These are phyloP conservation scores for Melitaea athalia DNA, from an alignment of 2,888 invertebrate genomes.

Conservation along the genomic window DNA sequence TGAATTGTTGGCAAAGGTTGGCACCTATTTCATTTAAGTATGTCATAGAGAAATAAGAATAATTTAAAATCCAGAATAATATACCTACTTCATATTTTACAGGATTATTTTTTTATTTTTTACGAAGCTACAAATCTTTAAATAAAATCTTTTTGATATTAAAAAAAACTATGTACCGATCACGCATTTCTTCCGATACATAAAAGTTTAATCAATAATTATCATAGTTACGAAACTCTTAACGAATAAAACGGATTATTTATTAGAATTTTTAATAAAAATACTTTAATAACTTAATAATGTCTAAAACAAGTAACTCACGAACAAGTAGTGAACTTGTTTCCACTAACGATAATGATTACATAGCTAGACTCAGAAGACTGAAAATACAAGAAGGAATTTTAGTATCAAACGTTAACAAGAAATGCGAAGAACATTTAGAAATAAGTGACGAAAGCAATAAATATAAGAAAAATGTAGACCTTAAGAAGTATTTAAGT, in stretches of 20 bases:
- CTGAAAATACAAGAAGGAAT: constrained; percentile 70
- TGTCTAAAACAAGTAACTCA: constrained; percentile 31
- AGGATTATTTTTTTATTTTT: too few relatives aligned
- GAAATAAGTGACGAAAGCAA: constrained; percentile 36
- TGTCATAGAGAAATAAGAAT: too few relatives aligned
- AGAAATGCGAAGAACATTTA: constrained; percentile 38
- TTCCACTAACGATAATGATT: constrained; percentile 28
- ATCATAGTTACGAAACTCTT: neutral
- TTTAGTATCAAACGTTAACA: constrained; percentile 50
- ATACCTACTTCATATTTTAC: too few relatives aligned
- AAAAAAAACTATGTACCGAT: too few relatives aligned
- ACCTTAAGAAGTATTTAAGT: constrained; percentile 47
- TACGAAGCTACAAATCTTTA: too few relatives aligned
- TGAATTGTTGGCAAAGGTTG: too few relatives aligned
- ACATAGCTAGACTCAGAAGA: constrained; percentile 58
- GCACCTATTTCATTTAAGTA: too few relatives aligned
- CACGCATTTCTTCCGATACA: too few relatives aligned
- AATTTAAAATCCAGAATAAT: too few relatives aligned
- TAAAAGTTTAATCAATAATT: neutral
- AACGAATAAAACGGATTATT: neutral
- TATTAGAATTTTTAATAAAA: too few relatives aligned
- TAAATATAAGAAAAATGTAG: constrained; percentile 30
- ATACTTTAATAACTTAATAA: neutral
- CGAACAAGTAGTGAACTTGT: constrained; percentile 5
- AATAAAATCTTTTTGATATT: too few relatives aligned